phyloP scores from a whole-genome alignment of 37 sponge, comb jelly and placozoan species.

The Haliclona indistincta region DNA sequence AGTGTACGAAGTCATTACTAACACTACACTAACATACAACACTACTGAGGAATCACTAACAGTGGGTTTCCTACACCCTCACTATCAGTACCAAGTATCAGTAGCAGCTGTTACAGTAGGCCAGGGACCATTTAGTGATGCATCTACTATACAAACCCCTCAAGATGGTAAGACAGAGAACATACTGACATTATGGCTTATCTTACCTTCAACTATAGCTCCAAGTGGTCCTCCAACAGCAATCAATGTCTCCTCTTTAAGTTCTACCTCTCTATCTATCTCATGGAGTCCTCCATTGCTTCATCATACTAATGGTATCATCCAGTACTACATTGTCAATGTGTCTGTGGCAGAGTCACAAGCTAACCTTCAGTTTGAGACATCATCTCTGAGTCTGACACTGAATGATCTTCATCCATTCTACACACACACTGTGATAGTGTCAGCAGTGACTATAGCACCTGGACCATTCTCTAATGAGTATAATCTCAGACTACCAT shows the following conservation, averaged over 20 bases:
- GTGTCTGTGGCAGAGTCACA: neutral
- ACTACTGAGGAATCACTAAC: neutral
- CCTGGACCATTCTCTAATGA: neutral
- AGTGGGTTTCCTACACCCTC: neutral
- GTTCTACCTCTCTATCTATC: neutral
- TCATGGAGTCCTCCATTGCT: neutral
- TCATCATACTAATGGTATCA: conserved; percentile 17
- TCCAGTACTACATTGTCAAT: conserved; percentile 11
- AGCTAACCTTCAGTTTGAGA: neutral
- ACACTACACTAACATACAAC: neutral
- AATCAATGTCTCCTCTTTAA: neutral
- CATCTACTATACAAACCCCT: neutral
- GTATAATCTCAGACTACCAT: neutral
- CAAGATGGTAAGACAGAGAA: neutral
- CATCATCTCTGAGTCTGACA: neutral
- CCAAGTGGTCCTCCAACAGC: neutral
- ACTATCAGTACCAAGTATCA: neutral
- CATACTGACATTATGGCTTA: neutral
- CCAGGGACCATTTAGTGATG: neutral
- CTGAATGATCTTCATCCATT: neutral
- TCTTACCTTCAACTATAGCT: neutral
- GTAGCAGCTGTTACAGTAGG: neutral
- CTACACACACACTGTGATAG: neutral
- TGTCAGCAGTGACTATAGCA: neutral
- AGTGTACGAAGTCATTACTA: neutral